Conservation (phyloP, 1,140 invertebrate species). For the Metaphire vulgaris region DNA sequence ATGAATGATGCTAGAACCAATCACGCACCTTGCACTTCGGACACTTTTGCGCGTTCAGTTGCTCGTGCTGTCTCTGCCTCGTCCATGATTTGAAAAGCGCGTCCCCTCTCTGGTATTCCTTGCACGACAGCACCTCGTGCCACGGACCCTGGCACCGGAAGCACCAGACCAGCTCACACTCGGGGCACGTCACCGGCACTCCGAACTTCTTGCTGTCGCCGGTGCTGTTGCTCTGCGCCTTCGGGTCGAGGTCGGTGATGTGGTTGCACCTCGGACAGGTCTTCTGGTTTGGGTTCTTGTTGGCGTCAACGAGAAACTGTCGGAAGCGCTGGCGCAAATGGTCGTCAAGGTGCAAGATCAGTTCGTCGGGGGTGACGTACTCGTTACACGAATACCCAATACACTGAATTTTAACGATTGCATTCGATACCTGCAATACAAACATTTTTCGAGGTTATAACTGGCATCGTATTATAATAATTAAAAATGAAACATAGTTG, state of each 20-base stretch:
- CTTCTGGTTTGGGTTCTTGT: constrained; percentile 47
- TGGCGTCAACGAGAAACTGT: constrained; percentile 48
- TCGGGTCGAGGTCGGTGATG: constrained; percentile 33
- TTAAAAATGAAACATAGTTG: too few relatives aligned
- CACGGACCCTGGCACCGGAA: constrained; percentile 53
- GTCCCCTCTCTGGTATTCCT: constrained; percentile 50
- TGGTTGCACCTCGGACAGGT: constrained; percentile 52
- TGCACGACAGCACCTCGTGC: constrained; percentile 49
- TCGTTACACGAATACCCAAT: too few relatives aligned
- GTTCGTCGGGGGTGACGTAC: too few relatives aligned
- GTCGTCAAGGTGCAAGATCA: too few relatives aligned
- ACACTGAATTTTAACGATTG: too few relatives aligned
- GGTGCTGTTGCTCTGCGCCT: constrained; percentile 26
- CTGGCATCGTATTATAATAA: too few relatives aligned
- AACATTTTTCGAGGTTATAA: too few relatives aligned
- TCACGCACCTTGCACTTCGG: constrained; percentile 53
- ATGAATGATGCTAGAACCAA: neutral
- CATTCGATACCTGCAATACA: too few relatives aligned
- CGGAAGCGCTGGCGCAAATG: too few relatives aligned
- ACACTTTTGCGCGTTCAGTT: constrained; percentile 53
- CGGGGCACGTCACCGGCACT: constrained; percentile 39
- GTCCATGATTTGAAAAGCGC: constrained; percentile 52
- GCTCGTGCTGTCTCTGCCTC: constrained; percentile 45
- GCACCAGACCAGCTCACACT: constrained; percentile 52
- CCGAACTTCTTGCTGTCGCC: constrained; percentile 35